Conservation (phyloP, 2,888 invertebrate genomes). For the Perithous albicinctus region DNA sequence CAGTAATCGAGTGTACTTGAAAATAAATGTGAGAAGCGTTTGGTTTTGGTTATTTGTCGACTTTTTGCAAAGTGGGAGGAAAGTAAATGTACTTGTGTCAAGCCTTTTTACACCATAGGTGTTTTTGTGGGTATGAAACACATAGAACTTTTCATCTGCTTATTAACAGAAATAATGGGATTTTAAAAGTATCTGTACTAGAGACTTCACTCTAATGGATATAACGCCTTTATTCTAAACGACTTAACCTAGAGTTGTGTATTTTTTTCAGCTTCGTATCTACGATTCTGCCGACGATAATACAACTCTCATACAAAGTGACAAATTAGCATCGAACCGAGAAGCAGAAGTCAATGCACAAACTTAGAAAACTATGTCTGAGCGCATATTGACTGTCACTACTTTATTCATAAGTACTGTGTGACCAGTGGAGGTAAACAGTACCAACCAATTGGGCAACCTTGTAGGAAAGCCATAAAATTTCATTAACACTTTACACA, state of each 20-base stretch:
- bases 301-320: conserved; percentile 25
- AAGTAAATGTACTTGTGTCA: no score
- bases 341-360: conserved; percentile 25
- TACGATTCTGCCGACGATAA: conserved; percentile 17
- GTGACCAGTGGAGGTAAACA: background rate
- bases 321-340: conserved; percentile 46
- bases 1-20: no score
- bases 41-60: no score
- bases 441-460: conserved; percentile 3
- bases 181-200: background rate
- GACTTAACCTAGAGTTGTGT: background rate
- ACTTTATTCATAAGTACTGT: background rate
- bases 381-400: conserved; percentile 20
- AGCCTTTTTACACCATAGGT: no score
- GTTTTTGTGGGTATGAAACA: no score
- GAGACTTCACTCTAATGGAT: conserved; percentile 37
- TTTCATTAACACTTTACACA: background rate
- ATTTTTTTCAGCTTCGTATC: background rate
- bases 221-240: conserved; percentile 5
- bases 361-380: background rate
- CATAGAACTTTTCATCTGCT: no score
- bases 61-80: no score
- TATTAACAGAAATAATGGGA: background rate
- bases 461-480: background rate
- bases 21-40: no score